Evolutionary conservation across 2,888 invertebrate species (phyloP), one percentile per base, ranked within the genome.

Genomic region (Epistrophe eligans): DNA sequence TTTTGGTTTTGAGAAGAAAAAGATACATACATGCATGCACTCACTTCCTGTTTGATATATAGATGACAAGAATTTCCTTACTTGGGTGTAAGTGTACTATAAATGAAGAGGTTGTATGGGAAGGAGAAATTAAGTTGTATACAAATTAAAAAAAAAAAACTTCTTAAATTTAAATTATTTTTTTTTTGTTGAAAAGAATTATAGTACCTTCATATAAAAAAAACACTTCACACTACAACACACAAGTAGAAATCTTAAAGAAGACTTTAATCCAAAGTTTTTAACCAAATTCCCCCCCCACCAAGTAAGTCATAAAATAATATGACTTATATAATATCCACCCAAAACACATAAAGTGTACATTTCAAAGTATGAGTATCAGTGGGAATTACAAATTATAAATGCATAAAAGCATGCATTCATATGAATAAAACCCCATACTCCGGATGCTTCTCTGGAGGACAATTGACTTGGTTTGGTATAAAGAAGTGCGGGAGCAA

Each of bases 321-420:
- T 40, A 52, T 66, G 45, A 32, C n/a, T 45, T 48, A 45, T 50
- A 38, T 7, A 40, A 55, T 52, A 66, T 10, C 15, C 52, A 52
- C 24, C 55, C 70, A 70, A 52, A 40, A 52, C 40, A 40, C 70
- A 70, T 70, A 55, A 55, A 55, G 40, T 15, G 24, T 70, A 35
- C 19, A 67, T 50, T 67, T 35, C 15, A 6, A 35, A 67, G 38
- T 40, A 58, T 32, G 50, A 19, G 64, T 38, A 80, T 77, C 43
- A 80, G 52, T 60, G 81, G 81, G 76, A 91, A 90, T 90, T 89
- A 90, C 90, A 91, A 90, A 91, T 92, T 91, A 91, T 90, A 89
- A 90, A 91, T 91, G 90, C 90, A 91, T 90, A 91, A 91, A 91
- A 90, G 89, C 89, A 72, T 66, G 79, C 85, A 82, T 77, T 73